Evolutionary conservation across 2,113 vertebrate species (phyloP).

Genomic region (Cisticola juncidis): DNA sequence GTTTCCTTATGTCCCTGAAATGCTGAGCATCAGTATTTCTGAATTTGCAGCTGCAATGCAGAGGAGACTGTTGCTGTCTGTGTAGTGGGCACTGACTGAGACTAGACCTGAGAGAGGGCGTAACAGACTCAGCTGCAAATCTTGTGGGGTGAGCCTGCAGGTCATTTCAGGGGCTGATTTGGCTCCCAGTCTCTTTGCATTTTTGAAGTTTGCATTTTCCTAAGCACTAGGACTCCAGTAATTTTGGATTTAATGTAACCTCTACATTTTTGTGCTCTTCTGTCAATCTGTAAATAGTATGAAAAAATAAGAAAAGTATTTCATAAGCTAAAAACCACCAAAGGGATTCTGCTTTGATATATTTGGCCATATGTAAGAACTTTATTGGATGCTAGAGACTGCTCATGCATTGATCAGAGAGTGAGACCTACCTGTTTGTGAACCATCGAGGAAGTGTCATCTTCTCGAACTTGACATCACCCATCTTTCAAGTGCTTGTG

Average conservation of each 20-base stretch:
- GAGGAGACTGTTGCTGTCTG: neutral
- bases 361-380: neutral
- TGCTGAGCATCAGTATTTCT: neutral
- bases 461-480: neutral
- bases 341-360: neutral
- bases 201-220: neutral
- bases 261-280: neutral
- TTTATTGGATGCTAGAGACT: neutral
- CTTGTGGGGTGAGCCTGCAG: neutral
- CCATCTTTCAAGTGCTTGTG: neutral
- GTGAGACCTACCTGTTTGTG: neutral
- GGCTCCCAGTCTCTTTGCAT: neutral
- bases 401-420: neutral
- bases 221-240: neutral
- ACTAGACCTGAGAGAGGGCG: neutral
- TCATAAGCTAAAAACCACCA: neutral
- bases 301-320: neutral
- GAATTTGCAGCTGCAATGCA: neutral
- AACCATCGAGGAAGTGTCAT: neutral
- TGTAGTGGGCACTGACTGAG: neutral
- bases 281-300: neutral
- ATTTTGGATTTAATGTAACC: neutral
- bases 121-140: neutral
- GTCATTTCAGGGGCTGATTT: neutral
- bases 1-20: neutral